Conservation (phyloP, 2,113 vertebrate genomes). For the Geothlypis trichas region DNA sequence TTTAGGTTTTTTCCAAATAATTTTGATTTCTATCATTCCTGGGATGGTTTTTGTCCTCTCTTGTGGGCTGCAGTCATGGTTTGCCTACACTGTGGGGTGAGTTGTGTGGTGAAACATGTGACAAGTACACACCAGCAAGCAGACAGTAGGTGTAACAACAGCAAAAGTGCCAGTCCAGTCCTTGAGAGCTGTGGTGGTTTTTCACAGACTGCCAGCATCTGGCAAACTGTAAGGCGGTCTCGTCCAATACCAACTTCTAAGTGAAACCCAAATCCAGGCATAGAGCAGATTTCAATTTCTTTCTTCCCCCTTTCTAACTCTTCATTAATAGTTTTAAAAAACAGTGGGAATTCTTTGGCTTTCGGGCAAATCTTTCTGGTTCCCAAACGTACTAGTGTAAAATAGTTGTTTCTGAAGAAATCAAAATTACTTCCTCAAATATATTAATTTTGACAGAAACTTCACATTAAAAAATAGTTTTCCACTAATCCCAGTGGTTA, state of each 20-base stretch:
- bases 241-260: neutral
- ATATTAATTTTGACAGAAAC: neutral
- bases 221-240: neutral
- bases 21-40: neutral
- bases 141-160: neutral
- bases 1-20: neutral
- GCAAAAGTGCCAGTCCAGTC: neutral
- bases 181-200: neutral
- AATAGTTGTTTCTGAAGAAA: neutral
- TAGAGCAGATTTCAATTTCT: neutral
- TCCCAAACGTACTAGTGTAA: neutral
- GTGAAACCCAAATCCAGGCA: neutral
- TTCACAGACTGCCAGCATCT: neutral
- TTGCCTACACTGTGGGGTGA: neutral
- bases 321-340: neutral
- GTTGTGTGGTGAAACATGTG: neutral
- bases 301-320: neutral
- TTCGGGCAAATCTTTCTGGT: neutral
- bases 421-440: neutral
- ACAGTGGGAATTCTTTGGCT: neutral
- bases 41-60: neutral
- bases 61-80: neutral
- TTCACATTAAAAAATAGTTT: fast-evolving
- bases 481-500: neutral
- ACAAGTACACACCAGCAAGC: neutral